phyloP scores from a whole-genome alignment of 2,113 vertebrate genomes.

The Pimephales promelas region DNA sequence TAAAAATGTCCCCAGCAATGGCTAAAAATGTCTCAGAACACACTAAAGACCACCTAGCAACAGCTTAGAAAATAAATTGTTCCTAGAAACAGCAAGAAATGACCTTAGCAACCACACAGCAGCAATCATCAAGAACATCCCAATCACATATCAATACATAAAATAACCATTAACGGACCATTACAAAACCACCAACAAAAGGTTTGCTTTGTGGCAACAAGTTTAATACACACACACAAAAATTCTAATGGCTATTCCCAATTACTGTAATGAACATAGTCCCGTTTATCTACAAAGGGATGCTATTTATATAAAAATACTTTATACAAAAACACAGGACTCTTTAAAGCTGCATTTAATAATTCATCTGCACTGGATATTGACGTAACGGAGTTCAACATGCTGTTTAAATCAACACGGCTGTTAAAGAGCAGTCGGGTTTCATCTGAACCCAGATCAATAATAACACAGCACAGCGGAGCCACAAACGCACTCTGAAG shows the following conservation, averaged over 20 bases:
- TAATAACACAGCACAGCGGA: conserved; percentile 49
- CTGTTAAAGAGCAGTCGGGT: conserved; percentile 54
- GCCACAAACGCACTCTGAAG: conserved; percentile 28
- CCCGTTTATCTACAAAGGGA: conserved; percentile 54
- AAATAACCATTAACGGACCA: not conserved
- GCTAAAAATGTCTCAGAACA: no score
- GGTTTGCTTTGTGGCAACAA: not conserved
- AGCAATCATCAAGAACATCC: no score
- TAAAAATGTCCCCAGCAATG: no score
- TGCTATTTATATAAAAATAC: conserved; percentile 40
- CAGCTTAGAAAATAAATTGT: not conserved
- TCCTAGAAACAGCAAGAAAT: no score
- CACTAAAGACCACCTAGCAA: not conserved
- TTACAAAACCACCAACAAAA: not conserved
- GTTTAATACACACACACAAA: not conserved
- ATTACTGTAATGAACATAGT: conserved; percentile 42
- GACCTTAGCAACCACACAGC: not conserved
- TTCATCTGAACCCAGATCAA: conserved; percentile 54
- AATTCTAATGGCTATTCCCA: conserved; percentile 34
- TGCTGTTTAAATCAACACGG: conserved; percentile 59
- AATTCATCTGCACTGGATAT: conserved; percentile 55
- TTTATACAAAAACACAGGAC: conserved; percentile 40
- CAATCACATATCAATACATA: no score
- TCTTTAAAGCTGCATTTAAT: conserved; percentile 54
- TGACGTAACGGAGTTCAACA: conserved; percentile 49